These are phyloP conservation scores for Orthosia cruda DNA, from an alignment of 2,888 invertebrate genomes.

Conservation along the genomic window DNA sequence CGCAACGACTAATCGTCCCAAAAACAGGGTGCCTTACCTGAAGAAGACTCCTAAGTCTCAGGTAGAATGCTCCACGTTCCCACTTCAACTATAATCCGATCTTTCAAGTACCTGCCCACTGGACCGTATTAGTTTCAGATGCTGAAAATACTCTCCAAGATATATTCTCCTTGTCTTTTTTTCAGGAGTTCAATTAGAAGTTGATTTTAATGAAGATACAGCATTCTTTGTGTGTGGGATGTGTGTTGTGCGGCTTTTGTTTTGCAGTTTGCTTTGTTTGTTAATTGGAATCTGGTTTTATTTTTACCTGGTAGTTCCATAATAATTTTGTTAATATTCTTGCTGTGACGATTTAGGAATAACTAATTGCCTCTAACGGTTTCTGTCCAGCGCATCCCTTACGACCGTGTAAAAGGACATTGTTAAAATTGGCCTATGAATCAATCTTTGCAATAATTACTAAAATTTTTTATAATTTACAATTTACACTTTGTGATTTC, in stretches of 20 bases:
- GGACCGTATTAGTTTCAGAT: constrained; percentile 63
- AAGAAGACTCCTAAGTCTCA: constrained; percentile 60
- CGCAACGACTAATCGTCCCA: constrained; percentile 14
- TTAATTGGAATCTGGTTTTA: neutral
- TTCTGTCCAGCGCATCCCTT: too few species aligned
- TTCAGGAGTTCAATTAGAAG: constrained; percentile 48
- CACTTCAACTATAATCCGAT: constrained; percentile 69
- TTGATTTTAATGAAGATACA: constrained; percentile 55
- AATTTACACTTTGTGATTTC: neutral
- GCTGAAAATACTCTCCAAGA: constrained; percentile 41
- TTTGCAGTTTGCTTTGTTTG: neutral
- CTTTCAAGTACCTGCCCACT: constrained; percentile 58
- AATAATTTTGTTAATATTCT: neutral
- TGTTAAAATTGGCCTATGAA: neutral
- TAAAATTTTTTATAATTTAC: neutral
- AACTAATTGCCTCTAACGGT: too few species aligned
- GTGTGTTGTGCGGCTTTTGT: neutral
- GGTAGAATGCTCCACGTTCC: constrained; percentile 48
- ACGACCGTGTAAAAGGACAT: too few species aligned
- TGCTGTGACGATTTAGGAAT: too few species aligned
- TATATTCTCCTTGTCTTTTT: constrained; percentile 39
- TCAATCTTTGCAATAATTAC: neutral
- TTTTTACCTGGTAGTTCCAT: neutral
- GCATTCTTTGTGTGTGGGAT: constrained; percentile 1
- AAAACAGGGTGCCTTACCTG: constrained; percentile 27